Evolutionary conservation across 2,113 vertebrate genomes (phyloP).

Genomic region (Sisor rabdophorus): DNA sequence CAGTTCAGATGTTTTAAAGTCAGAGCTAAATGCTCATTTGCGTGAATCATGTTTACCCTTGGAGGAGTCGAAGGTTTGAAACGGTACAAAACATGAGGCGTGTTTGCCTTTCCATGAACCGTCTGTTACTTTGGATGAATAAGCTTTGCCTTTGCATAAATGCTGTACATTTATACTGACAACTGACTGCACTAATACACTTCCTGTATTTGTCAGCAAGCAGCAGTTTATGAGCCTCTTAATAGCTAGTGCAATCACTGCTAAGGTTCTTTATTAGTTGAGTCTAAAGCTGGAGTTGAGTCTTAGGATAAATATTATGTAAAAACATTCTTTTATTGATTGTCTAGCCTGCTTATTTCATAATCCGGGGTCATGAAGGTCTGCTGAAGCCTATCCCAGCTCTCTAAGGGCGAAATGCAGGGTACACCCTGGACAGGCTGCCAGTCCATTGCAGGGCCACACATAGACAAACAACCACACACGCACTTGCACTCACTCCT

Average conservation of each 20-base stretch:
- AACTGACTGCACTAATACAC: neutral
- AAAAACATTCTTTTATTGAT: no score
- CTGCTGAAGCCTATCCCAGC: no score
- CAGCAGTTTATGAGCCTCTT: neutral
- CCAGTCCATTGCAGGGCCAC: no score
- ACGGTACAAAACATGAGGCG: neutral
- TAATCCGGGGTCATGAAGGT: no score
- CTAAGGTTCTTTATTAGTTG: neutral
- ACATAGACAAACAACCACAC: no score
- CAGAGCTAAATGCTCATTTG: neutral
- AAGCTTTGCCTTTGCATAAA: neutral
- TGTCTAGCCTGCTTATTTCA: no score
- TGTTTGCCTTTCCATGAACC: neutral
- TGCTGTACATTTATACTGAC: neutral
- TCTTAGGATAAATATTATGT: neutral
- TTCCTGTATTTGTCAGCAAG: neutral
- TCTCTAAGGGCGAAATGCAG: no score
- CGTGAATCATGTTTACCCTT: neutral
- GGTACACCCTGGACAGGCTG: no score
- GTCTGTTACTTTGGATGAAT: no score
- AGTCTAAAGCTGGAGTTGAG: neutral
- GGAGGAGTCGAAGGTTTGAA: neutral
- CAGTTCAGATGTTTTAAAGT: no score
- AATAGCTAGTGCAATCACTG: neutral
- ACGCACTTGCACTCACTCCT: no score